These are phyloP conservation scores for Podabrus alpinus DNA, from an alignment of 2,888 invertebrate genomes.

Conservation along the genomic window DNA sequence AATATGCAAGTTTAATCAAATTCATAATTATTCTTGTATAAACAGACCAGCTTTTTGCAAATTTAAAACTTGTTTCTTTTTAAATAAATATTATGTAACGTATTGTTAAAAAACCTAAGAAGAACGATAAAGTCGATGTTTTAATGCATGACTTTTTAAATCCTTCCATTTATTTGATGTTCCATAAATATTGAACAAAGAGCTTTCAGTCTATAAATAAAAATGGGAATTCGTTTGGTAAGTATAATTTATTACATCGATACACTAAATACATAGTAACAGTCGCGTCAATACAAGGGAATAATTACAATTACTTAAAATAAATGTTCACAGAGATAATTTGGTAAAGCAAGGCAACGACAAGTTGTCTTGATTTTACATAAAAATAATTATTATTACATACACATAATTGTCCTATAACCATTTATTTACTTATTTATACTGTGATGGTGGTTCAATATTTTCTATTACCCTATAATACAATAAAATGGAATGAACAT, in stretches of 20 bases:
- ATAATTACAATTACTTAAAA: not conserved
- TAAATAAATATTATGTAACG: not conserved
- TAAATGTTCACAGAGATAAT: not conserved
- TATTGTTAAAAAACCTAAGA: not conserved
- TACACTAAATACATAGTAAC: not conserved
- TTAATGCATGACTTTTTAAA: not conserved
- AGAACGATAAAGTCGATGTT: not conserved
- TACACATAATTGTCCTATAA: not conserved
- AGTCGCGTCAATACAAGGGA: slow-evolving; percentile 1
- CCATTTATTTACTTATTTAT: not conserved
- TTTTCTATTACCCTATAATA: not conserved
- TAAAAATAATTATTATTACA: not conserved
- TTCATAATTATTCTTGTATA: too few relatives aligned
- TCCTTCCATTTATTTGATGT: not conserved
- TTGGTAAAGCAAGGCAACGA: not conserved
- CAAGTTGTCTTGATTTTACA: not conserved
- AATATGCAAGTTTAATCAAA: too few relatives aligned
- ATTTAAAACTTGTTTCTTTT: not conserved
- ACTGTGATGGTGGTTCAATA: not conserved
- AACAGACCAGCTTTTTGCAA: not conserved
- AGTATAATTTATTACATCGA: slow-evolving; percentile 1
- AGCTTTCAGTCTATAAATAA: not conserved
- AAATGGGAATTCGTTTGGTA: not conserved
- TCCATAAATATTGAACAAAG: not conserved
- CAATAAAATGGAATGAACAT: slow-evolving; percentile 12